Conservation (phyloP, 2,888 invertebrate species). For the Philopedon plagiatum region DNA sequence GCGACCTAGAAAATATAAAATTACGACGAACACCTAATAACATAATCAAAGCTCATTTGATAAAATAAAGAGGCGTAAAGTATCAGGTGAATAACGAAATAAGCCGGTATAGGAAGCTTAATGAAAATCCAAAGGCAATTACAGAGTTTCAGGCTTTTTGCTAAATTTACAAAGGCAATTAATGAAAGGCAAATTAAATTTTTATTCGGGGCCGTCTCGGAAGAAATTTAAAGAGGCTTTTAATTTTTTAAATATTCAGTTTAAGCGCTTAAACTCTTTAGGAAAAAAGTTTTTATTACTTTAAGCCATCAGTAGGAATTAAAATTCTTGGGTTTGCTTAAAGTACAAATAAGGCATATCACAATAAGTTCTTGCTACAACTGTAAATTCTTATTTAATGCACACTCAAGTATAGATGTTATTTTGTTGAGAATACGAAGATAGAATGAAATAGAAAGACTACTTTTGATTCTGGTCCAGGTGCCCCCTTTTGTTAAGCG, state of each 20-base stretch:
- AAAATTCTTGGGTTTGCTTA: no score
- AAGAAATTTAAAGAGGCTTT: conserved; percentile 36
- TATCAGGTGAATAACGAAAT: conserved; percentile 51
- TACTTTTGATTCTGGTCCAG: no score
- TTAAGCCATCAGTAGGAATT: no score
- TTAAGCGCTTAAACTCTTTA: conserved; percentile 29
- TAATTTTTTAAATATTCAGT: conserved; percentile 39
- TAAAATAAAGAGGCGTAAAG: conserved; percentile 45
- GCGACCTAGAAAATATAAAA: no score
- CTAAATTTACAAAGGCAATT: conserved; percentile 56
- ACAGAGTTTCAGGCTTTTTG: conserved; percentile 50
- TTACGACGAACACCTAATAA: neutral
- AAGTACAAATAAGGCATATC: no score
- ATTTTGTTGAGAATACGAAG: no score
- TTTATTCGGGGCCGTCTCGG: conserved; percentile 42
- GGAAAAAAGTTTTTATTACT: neutral
- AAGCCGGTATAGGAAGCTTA: conserved; percentile 45
- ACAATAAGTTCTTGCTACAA: no score
- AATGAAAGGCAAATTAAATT: conserved; percentile 56
- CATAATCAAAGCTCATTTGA: conserved; percentile 34
- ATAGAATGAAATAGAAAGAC: no score
- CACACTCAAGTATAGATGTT: no score
- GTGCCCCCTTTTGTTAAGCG: no score
- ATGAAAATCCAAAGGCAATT: conserved; percentile 56
- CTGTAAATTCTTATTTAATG: no score